A percentile compares a stretch with the other conserved stretches of the same genome.
Evolutionary conservation across 2,888 invertebrate species (phyloP).

Genomic region (Nemotelus nigrinus): DNA sequence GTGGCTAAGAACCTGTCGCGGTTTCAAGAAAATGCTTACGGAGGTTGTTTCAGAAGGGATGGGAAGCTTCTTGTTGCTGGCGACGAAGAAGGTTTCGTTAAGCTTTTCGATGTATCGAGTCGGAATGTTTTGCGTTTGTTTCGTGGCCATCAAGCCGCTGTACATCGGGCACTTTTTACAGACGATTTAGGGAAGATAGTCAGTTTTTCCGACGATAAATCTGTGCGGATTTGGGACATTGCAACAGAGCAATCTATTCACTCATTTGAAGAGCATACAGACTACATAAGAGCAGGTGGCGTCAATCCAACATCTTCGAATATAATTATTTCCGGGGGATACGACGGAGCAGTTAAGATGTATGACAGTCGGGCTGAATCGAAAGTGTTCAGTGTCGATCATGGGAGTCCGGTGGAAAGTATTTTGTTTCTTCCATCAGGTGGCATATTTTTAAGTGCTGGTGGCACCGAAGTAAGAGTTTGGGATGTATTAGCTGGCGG

Average conservation of each 20-base stretch:
- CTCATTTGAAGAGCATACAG: constrained; percentile 75
- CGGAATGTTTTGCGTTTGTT: constrained; percentile 86
- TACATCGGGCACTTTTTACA: constrained; percentile 85
- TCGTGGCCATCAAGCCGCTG: constrained; percentile 82
- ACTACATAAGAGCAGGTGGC: constrained; percentile 87
- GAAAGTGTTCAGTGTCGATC: constrained; percentile 79
- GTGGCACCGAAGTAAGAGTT: constrained; percentile 88
- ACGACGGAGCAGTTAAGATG: constrained; percentile 87
- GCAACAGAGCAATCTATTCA: constrained; percentile 79
- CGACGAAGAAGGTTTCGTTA: constrained; percentile 86
- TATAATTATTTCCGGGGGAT: constrained; percentile 85
- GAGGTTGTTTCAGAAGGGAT: constrained; percentile 84
- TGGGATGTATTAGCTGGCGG: constrained; percentile 95
- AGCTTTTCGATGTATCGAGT: constrained; percentile 87
- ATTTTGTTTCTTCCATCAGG: constrained; percentile 88
- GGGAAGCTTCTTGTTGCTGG: constrained; percentile 87
- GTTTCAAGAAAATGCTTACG: constrained; percentile 85
- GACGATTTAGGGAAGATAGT: constrained; percentile 80
- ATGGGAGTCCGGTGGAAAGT: constrained; percentile 91
- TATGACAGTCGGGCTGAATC: constrained; percentile 83
- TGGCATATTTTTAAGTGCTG: constrained; percentile 90
- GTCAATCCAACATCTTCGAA: constrained; percentile 80
- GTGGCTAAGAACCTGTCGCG: constrained; percentile 83
- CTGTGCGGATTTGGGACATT: constrained; percentile 90
- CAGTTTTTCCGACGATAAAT: constrained; percentile 92